Evolutionary conservation across 2,113 vertebrate genomes (phyloP).

Genomic region (Oophaga pumilio): DNA sequence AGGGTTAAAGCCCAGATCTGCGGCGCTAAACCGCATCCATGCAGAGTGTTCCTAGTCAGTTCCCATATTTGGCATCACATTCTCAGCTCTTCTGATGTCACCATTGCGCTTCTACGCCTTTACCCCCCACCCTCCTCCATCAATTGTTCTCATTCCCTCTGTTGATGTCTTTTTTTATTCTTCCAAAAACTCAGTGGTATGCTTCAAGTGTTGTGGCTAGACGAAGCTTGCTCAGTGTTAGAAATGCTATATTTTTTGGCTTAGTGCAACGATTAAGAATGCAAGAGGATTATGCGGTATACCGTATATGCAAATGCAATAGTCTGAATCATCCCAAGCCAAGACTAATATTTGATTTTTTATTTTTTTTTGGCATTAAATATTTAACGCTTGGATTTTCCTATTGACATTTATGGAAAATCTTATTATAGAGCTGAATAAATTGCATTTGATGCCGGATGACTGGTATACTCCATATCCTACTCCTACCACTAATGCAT

Average conservation of each 20-base stretch:
- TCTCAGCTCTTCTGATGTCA: conserved; percentile 69
- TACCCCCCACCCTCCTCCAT: conserved; percentile 58
- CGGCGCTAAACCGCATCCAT: conserved; percentile 75
- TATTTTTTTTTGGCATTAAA: conserved; percentile 30
- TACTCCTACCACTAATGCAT: conserved; percentile 52
- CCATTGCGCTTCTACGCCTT: conserved; percentile 64
- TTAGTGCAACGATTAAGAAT: conserved; percentile 60
- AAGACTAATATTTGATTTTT: conserved; percentile 40
- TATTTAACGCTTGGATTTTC: conserved; percentile 41
- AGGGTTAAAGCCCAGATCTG: conserved; percentile 57
- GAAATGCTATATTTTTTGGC: conserved; percentile 68
- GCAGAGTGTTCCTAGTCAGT: conserved; percentile 72
- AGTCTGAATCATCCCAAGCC: not conserved
- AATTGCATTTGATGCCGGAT: conserved; percentile 57
- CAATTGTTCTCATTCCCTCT: conserved; percentile 69
- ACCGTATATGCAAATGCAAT: conserved; percentile 63
- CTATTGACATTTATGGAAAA: conserved; percentile 17
- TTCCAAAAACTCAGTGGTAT: conserved; percentile 70
- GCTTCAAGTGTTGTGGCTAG: conserved; percentile 81
- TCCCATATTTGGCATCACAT: conserved; percentile 70
- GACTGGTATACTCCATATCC: conserved; percentile 72
- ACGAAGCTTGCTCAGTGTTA: conserved; percentile 79
- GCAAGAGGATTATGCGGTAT: conserved; percentile 72
- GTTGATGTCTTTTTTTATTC: conserved; percentile 64
- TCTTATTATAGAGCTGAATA: conserved; percentile 52